phyloP scores from a whole-genome alignment of 2,888 invertebrate species.

The Nomada goodeniana region DNA sequence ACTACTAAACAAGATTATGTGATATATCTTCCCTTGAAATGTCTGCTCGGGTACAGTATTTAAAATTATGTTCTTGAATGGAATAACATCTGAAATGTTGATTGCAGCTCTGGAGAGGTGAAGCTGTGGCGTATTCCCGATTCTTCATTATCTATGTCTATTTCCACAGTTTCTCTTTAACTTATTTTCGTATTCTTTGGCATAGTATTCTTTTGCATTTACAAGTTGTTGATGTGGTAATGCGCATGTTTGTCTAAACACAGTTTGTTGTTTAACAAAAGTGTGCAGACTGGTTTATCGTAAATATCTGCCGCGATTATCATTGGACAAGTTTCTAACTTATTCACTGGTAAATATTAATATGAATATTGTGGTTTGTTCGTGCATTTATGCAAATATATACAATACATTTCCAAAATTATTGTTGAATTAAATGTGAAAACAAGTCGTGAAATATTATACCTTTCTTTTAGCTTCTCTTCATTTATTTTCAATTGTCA shows the following conservation, averaged over 20 bases:
- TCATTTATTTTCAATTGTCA: slow-evolving; percentile 15
- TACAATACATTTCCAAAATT: slow-evolving; percentile 15
- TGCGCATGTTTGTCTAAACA: slow-evolving; percentile 58
- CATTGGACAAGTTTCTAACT: slow-evolving; percentile 12
- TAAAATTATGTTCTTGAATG: slow-evolving; percentile 50
- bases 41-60: slow-evolving; percentile 60
- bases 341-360: slow-evolving; percentile 5
- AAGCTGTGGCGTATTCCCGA: slow-evolving; percentile 87
- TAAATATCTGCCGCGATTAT: slow-evolving; percentile 14
- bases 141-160: slow-evolving; percentile 85
- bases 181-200: slow-evolving; percentile 75
- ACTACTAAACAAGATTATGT: not conserved
- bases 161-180: slow-evolving; percentile 84
- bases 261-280: slow-evolving; percentile 30
- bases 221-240: slow-evolving; percentile 61
- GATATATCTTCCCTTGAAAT: slow-evolving; percentile 19
- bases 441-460: not conserved
- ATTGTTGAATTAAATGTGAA: not conserved
- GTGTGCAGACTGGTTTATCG: slow-evolving; percentile 29
- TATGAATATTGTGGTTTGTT: not conserved
- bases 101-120: slow-evolving; percentile 90
- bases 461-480: slow-evolving; percentile 14
- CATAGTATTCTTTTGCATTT: slow-evolving; percentile 60
- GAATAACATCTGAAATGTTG: slow-evolving; percentile 80
- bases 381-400: slow-evolving; percentile 3